Conservation (phyloP, 2,797 vertebrate genomes). For the Sebastes taczanowskii region DNA sequence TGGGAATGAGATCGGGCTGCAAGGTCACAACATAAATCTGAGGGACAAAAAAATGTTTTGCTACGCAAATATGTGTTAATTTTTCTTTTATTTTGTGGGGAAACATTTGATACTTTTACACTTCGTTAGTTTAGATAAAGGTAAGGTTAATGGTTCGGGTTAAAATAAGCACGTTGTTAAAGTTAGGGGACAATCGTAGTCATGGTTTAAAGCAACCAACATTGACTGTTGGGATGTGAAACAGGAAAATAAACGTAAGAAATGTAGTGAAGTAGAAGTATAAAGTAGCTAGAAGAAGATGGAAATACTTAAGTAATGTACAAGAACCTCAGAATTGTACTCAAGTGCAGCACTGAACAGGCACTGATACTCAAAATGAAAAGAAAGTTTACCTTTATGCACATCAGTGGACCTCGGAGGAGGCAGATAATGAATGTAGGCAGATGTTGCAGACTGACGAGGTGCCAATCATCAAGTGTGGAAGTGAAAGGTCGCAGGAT, state of each 20-base stretch:
- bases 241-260: background rate
- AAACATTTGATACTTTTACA: background rate
- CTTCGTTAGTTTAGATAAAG: background rate
- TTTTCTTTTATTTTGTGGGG: background rate
- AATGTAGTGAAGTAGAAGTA: background rate
- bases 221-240: background rate
- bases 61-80: background rate
- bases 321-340: background rate
- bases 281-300: background rate
- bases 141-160: background rate
- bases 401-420: background rate
- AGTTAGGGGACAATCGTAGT: background rate
- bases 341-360: background rate
- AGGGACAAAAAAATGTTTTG: background rate
- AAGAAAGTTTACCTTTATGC: background rate
- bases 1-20: too few relatives aligned
- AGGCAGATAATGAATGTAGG: background rate
- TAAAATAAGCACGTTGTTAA: background rate
- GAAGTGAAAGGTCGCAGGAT: constrained; percentile 16
- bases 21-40: background rate
- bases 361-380: background rate
- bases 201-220: background rate
- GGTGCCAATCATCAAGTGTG: background rate
- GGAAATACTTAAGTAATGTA: background rate
- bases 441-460: background rate